phyloP scores from a whole-genome alignment of 1,140 invertebrate genomes.

The Belonocnema kinseyi region DNA sequence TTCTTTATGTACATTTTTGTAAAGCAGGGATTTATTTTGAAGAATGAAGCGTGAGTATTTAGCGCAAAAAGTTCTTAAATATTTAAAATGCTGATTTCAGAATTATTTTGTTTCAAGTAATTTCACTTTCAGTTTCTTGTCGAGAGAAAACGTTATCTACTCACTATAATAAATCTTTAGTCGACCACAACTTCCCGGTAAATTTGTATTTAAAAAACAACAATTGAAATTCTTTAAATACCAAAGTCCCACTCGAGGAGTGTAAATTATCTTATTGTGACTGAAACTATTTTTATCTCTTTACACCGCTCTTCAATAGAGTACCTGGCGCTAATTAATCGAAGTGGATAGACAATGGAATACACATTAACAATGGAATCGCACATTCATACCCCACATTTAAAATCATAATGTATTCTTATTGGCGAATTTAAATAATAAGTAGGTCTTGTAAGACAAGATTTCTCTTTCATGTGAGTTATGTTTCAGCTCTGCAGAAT shows the following conservation, averaged over 20 bases:
- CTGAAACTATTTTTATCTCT: constrained; percentile 16
- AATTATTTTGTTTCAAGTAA: background rate
- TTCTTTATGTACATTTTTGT: too few species aligned
- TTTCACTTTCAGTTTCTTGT: constrained; percentile 6
- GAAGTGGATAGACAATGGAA: constrained; percentile 12
- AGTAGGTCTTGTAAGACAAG: background rate
- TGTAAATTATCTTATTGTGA: constrained; percentile 10
- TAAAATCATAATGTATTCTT: constrained; percentile 8
- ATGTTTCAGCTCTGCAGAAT: background rate
- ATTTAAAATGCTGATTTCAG: background rate
- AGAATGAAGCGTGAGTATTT: too few species aligned
- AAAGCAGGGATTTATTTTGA: too few species aligned
- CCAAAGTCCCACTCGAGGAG: background rate
- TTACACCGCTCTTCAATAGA: constrained; percentile 10
- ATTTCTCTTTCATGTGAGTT: background rate
- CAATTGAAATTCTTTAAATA: constrained; percentile 25
- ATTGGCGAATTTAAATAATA: background rate
- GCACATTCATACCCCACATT: constrained; percentile 2
- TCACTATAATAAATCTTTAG: constrained; percentile 2
- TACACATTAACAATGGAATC: constrained; percentile 10
- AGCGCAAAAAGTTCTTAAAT: too few species aligned
- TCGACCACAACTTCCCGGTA: background rate
- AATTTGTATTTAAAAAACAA: constrained; percentile 3
- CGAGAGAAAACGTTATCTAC: background rate
- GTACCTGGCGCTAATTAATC: constrained; percentile 12